A percentile compares a stretch with the other conserved stretches of the same genome.
Conservation (phyloP, 2,797 vertebrate genomes). For the Cuniculus paca region DNA sequence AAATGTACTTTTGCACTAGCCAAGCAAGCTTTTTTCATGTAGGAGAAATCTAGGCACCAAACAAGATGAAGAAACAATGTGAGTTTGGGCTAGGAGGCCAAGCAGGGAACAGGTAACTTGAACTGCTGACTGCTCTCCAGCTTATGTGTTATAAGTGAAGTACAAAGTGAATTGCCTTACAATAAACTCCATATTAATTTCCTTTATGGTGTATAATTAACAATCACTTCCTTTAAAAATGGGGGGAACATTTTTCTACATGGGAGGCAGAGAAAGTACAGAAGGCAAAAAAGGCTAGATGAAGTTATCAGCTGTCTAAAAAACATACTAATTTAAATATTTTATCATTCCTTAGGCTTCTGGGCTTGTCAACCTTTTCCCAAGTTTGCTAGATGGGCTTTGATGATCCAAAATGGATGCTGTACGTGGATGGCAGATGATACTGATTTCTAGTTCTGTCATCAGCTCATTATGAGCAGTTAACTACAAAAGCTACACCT, state of each 20-base stretch:
- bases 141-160: neutral
- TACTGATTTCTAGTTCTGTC: neutral
- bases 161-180: neutral
- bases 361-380: neutral
- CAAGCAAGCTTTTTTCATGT: neutral
- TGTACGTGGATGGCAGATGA: neutral
- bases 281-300: neutral
- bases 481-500: neutral
- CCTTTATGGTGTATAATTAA: neutral
- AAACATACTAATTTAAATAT: neutral
- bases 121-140: neutral
- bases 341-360: neutral
- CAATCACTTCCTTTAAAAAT: neutral
- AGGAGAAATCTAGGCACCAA: neutral
- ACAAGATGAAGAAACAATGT: neutral
- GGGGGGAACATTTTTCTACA: neutral
- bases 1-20: neutral
- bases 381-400: neutral
- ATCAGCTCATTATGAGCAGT: neutral
- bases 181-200: neutral
- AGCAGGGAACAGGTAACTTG: neutral
- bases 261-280: neutral
- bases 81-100: neutral
- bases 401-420: fast-evolving
- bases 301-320: neutral